A percentile compares a stretch with the other conserved stretches of the same genome.
Conservation (phyloP, 2,888 invertebrate species). For the Automeris io region DNA sequence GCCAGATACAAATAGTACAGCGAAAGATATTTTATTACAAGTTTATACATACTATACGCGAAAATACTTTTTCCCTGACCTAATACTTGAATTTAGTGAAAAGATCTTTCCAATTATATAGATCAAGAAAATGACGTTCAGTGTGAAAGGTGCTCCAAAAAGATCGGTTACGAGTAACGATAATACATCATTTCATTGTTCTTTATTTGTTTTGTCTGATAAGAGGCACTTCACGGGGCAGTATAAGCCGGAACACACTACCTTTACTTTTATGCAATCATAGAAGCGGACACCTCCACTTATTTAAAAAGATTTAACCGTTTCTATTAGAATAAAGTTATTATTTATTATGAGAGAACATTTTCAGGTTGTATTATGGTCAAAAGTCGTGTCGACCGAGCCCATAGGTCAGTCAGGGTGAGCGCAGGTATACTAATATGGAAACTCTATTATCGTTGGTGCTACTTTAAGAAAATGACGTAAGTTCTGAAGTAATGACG, state of each 20-base stretch:
- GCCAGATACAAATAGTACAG: too few relatives aligned
- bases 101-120: background rate
- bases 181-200: slow-evolving; percentile 64
- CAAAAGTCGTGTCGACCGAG: slow-evolving; percentile 54
- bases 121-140: slow-evolving; percentile 18
- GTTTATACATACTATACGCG: too few relatives aligned
- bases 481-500: slow-evolving; percentile 6
- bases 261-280: slow-evolving; percentile 19
- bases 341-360: slow-evolving; percentile 28
- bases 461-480: slow-evolving; percentile 23
- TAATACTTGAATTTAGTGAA: background rate
- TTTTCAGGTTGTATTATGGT: slow-evolving; percentile 30
- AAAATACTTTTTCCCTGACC: background rate
- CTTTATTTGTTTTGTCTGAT: slow-evolving; percentile 68
- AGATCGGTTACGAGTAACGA: slow-evolving; percentile 44
- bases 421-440: slow-evolving; percentile 49
- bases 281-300: slow-evolving; percentile 37
- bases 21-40: too few relatives aligned
- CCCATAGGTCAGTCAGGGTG: slow-evolving; percentile 54
- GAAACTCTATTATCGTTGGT: slow-evolving; percentile 49
- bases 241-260: slow-evolving; percentile 11
- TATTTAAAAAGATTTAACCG: slow-evolving; percentile 56
- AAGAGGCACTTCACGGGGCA: slow-evolving; percentile 57
- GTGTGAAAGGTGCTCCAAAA: slow-evolving; percentile 36
- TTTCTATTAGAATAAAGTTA: slow-evolving; percentile 41